A percentile compares a stretch with the other conserved stretches of the same genome.
Evolutionary conservation across 1,140 invertebrate genomes (phyloP).

Genomic region (Drosophila jambulina): DNA sequence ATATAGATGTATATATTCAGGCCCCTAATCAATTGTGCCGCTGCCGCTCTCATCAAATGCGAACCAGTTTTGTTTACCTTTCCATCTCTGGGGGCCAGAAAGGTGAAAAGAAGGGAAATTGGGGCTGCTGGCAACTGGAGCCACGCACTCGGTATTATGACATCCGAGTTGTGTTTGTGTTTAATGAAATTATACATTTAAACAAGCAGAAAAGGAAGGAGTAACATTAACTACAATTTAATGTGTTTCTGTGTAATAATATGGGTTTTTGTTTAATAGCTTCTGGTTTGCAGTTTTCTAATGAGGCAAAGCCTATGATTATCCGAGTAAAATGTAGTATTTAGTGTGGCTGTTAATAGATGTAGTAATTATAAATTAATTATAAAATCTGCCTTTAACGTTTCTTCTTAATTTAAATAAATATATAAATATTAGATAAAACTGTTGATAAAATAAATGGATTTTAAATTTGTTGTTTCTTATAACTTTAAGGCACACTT

Average conservation of each 20-base stretch:
- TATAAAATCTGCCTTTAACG: background rate
- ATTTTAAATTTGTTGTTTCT: background rate
- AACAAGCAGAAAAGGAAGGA: background rate
- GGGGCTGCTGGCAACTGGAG: conserved; percentile 12
- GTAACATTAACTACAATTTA: background rate
- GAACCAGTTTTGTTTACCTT: conserved; percentile 48
- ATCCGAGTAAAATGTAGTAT: background rate
- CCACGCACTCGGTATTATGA: conserved; percentile 34
- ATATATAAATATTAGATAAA: background rate
- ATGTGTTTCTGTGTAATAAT: background rate
- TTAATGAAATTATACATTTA: conserved; percentile 7
- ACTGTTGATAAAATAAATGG: background rate
- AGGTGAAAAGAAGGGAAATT: conserved; percentile 36
- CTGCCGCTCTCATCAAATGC: conserved; percentile 38
- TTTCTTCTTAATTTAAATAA: background rate
- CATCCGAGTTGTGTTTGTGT: conserved; percentile 9
- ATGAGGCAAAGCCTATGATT: conserved; percentile 5
- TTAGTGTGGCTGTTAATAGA: background rate
- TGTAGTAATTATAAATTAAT: background rate
- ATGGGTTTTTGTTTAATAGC: background rate
- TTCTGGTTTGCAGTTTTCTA: background rate
- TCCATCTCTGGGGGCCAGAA: background rate
- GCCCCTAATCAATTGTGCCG: conserved; percentile 38
- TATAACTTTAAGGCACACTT: background rate
- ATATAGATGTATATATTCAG: conserved; percentile 13